These are phyloP conservation scores for Varanus komodoensis DNA, from an alignment of 2,113 vertebrate species.

Conservation along the genomic window DNA sequence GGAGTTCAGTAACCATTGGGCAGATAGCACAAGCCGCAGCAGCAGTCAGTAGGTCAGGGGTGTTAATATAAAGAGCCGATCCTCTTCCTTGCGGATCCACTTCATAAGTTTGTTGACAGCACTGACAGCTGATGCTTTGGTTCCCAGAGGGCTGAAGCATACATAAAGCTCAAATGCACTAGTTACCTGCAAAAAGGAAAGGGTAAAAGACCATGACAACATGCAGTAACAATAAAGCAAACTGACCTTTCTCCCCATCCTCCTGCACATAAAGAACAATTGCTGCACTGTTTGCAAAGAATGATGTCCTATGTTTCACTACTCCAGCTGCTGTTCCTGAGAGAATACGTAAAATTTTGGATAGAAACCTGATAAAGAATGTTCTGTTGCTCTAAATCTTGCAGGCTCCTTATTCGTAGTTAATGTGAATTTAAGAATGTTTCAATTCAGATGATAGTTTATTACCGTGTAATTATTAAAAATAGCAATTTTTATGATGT, in stretches of 20 bases:
- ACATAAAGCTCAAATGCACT: conserved; percentile 96
- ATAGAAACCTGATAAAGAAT: background rate
- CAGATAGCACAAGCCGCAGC: background rate
- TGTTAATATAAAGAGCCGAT: conserved; percentile 94
- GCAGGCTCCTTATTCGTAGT: background rate
- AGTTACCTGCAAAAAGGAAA: conserved; percentile 84
- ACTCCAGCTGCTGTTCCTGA: background rate
- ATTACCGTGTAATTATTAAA: no score
- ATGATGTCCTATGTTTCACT: background rate
- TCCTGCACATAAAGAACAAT: background rate
- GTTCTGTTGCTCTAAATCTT: background rate
- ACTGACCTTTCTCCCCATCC: background rate
- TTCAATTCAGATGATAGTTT: background rate
- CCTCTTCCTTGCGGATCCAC: conserved; percentile 98
- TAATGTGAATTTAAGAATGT: no score
- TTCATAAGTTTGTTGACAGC: conserved; percentile 94
- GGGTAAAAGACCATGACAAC: background rate
- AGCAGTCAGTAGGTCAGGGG: conserved; percentile 91
- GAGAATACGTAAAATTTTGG: background rate
- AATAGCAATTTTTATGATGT: no score
- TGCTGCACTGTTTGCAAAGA: background rate
- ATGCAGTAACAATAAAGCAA: background rate
- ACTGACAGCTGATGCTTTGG: conserved; percentile 86
- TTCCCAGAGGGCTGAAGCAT: conserved; percentile 95
- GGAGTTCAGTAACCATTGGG: background rate